Base-by-base conservation (phyloP, 1,140 invertebrate genomes). In the Asobara japonica region DNA sequence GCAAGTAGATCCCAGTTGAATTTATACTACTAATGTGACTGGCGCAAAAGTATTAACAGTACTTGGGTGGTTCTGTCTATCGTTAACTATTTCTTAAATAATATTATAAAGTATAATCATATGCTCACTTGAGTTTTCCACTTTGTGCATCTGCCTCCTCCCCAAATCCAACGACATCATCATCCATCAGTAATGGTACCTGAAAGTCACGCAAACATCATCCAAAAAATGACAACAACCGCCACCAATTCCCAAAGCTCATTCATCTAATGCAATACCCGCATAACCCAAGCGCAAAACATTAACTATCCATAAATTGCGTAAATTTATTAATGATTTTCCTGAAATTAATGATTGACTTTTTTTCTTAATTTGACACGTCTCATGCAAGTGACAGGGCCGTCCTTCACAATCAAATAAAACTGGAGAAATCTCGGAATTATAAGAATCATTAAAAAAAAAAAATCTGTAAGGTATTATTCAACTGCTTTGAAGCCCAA, bases 161-260 rank as follows among this genome's bases (percentile, higher is more conserved):
- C 1, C 94, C 95, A 80, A 96, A 96, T 13, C 92, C 94, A 74
- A 95, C 89, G 11, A 94, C 95, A 86, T 96, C 94, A 86, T 96
- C 94, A 82, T 94, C 93, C 83, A 88, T 88, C 73, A 95, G 88
- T 77, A 95, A 86, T 80, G 93, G 92, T 81, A 93, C 92, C 93
- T 94, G 85, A 18, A 74, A 77, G 79, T 68, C 62, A 76, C 66
- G 38, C 73, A 70, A 73, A 72, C 74, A 76, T 79, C 72, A 74
- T 74, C 71, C 62, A 2, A 66, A 69, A 77, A 62, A 65, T 67
- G 66, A 25, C 69, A 65, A 16, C 25, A 45, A 30, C 27, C 61
- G 16, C 56, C 48, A 67, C 64, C 71, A 60, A 48, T 48, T 22
- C 22, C 33, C 31, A 41, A 41, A 3, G 13, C n/a, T n/a, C n/a